Evolutionary conservation across 1,140 invertebrate species (phyloP).

Genomic region (Scaptomyza graminum): DNA sequence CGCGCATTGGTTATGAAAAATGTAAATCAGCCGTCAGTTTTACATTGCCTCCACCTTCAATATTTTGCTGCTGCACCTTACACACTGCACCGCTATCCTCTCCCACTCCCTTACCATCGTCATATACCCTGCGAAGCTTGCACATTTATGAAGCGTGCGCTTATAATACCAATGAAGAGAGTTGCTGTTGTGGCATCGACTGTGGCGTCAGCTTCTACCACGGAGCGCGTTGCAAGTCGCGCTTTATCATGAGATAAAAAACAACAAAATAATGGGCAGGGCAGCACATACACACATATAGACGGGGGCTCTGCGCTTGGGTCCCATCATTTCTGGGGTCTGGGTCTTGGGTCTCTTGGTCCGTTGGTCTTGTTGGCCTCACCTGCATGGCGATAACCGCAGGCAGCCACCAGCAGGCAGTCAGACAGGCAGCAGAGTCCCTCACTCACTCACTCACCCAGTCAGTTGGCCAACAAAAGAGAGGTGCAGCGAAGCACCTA

Average conservation of each 20-base stretch:
- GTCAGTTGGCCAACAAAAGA: slow-evolving; percentile 58
- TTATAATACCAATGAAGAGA: slow-evolving; percentile 55
- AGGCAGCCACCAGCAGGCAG: slow-evolving; percentile 48
- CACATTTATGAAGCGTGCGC: slow-evolving; percentile 65
- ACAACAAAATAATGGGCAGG: slow-evolving; percentile 33
- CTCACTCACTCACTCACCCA: slow-evolving; percentile 46
- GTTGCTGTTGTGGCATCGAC: slow-evolving; percentile 4
- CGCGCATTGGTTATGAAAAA: slow-evolving; percentile 66
- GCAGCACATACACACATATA: slow-evolving; percentile 2
- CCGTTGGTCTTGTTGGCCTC: slow-evolving; percentile 19
- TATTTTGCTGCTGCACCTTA: slow-evolving; percentile 14
- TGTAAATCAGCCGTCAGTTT: slow-evolving; percentile 58
- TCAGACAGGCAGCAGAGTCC: slow-evolving; percentile 24
- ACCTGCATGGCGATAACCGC: slow-evolving; percentile 68
- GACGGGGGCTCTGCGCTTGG: not conserved
- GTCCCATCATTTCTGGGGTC: slow-evolving; percentile 2
- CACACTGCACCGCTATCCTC: not conserved
- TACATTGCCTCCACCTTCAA: slow-evolving; percentile 8
- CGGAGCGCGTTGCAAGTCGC: slow-evolving; percentile 75
- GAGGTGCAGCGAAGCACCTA: slow-evolving; percentile 29
- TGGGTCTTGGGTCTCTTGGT: not conserved
- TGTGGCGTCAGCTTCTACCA: slow-evolving; percentile 50
- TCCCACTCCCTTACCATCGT: not conserved
- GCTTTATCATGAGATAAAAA: slow-evolving; percentile 78
- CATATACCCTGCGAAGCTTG: not conserved